Percentiles rank a stretch among this genome's conserved stretches.
Conservation (phyloP, 1,140 invertebrate species). For the Drosophila serrata region DNA sequence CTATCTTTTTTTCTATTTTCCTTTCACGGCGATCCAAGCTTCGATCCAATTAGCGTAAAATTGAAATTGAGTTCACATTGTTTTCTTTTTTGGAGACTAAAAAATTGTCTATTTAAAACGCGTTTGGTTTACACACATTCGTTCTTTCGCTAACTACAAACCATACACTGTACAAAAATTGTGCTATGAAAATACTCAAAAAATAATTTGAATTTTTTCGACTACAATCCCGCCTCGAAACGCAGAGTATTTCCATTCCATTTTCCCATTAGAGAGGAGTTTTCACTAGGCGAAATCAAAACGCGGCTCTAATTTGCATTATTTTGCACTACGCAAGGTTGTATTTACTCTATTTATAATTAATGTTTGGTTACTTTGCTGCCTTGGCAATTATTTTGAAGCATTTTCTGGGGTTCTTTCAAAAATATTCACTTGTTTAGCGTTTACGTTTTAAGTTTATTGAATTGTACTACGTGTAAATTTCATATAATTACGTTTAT, state of each 20-base stretch:
- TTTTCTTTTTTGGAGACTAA: constrained; percentile 36
- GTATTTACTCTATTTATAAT: constrained; percentile 34
- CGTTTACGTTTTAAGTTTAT: constrained; percentile 59
- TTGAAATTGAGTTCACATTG: constrained; percentile 53
- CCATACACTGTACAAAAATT: constrained; percentile 82
- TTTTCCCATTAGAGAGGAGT: constrained; percentile 20
- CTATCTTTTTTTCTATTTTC: constrained; percentile 29
- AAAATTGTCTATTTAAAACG: constrained; percentile 52
- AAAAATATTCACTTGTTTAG: constrained; percentile 34
- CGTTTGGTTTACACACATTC: constrained; percentile 31
- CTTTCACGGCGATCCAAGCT: constrained; percentile 42
- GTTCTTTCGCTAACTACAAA: constrained; percentile 71
- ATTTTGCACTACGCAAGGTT: constrained; percentile 58
- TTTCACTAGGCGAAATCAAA: constrained; percentile 47
- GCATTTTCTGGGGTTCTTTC: constrained; percentile 44
- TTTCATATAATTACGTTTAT: constrained; percentile 70
- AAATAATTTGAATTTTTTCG: constrained; percentile 65
- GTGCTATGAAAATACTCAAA: constrained; percentile 84
- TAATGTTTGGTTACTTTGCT: constrained; percentile 33
- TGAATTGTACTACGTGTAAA: constrained; percentile 82
- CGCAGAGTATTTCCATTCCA: constrained; percentile 39
- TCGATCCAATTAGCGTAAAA: constrained; percentile 72
- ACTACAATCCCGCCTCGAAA: constrained; percentile 23
- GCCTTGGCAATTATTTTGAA: constrained; percentile 51
- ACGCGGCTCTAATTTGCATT: constrained; percentile 59